These are phyloP conservation scores for Sardinella longiceps DNA, from an alignment of 2,797 vertebrate species.

Conservation along the genomic window DNA sequence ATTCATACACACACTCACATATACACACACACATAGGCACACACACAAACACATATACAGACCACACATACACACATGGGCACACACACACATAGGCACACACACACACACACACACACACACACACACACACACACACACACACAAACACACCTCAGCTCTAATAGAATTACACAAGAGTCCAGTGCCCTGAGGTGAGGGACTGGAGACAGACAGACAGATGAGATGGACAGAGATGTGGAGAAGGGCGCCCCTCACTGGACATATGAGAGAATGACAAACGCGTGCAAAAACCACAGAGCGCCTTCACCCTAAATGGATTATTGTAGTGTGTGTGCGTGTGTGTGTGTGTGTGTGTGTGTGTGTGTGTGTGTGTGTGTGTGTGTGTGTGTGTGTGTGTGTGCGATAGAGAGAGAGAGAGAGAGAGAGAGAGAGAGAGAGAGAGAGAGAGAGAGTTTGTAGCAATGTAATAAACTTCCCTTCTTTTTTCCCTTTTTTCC, in stretches of 20 bases:
- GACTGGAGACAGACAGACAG: neutral
- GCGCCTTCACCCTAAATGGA: neutral
- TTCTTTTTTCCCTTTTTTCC: neutral
- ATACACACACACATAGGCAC: neutral
- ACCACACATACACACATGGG: neutral
- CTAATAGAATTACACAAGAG: conserved; percentile 37
- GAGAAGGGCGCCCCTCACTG: neutral
- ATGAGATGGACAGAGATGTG: conserved; percentile 39
- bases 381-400: no score
- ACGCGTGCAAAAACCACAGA: neutral
- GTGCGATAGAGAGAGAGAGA: no score
- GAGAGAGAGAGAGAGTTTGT: no score
- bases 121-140: neutral
- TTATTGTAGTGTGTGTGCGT: neutral
- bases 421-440: no score
- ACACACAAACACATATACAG: neutral
- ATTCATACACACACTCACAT: neutral
- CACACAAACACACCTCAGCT: neutral
- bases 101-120: conserved; percentile 2
- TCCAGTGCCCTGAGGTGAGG: neutral
- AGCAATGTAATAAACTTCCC: no score
- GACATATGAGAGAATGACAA: conserved; percentile 13
- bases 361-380: neutral
- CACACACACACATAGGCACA: neutral
- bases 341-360: neutral